phyloP scores from a whole-genome alignment of 2,888 invertebrate genomes.

The Nipponacmea schrenckii region DNA sequence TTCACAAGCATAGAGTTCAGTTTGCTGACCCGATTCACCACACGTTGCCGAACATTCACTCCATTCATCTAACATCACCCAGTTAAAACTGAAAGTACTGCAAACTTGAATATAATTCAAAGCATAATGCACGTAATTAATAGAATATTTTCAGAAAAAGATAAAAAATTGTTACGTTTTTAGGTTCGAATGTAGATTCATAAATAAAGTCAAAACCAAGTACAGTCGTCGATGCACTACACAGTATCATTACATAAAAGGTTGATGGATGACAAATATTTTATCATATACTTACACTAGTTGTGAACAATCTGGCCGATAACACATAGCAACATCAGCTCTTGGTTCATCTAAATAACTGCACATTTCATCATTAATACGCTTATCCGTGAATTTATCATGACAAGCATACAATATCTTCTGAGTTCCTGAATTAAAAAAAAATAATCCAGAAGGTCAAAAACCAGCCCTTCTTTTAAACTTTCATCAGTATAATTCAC shows the following conservation, averaged over 20 bases:
- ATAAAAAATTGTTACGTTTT: too few species aligned
- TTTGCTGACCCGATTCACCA: slow-evolving; percentile 38
- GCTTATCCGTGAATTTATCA: slow-evolving; percentile 38
- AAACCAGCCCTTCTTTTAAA: background rate
- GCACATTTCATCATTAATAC: slow-evolving; percentile 41
- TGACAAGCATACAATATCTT: slow-evolving; percentile 45
- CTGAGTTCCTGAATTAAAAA: slow-evolving; percentile 40
- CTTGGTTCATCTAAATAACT: slow-evolving; percentile 33
- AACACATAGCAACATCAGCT: slow-evolving; percentile 40
- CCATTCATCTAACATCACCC: slow-evolving; percentile 45
- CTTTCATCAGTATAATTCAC: background rate
- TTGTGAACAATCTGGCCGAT: slow-evolving; percentile 38
- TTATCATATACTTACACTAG: slow-evolving; percentile 29
- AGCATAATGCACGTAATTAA: background rate
- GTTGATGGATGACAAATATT: too few species aligned
- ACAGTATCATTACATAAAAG: too few species aligned
- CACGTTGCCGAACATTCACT: slow-evolving; percentile 45
- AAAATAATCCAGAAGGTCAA: too few species aligned
- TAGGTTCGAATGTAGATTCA: too few species aligned
- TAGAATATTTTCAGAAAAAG: too few species aligned
- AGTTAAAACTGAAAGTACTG: slow-evolving; percentile 40
- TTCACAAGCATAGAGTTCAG: slow-evolving; percentile 35
- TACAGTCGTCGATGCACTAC: too few species aligned
- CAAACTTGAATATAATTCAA: background rate
- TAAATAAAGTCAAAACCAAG: too few species aligned